Percentiles rank a stretch among this genome's conserved stretches.
Conservation (phyloP, 2,113 vertebrate genomes). For the Nannobrachium achirus region DNA sequence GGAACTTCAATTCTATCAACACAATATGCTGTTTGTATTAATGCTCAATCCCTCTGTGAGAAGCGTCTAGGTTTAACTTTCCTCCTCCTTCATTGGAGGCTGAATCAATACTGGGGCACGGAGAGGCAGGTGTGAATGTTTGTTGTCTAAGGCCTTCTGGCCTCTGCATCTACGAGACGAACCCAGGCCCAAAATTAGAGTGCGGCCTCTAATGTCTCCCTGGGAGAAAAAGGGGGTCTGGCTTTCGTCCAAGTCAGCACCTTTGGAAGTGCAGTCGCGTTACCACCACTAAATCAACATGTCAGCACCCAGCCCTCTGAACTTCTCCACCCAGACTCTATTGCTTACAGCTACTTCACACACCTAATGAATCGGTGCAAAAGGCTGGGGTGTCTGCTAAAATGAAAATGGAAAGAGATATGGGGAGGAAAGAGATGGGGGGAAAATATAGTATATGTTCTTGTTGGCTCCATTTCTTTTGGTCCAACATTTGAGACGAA, state of each 20-base stretch:
- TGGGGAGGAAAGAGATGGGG: conserved; percentile 9
- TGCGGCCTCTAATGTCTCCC: conserved; percentile 71
- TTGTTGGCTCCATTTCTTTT: conserved; percentile 14
- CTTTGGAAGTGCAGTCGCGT: conserved; percentile 82
- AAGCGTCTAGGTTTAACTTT: conserved; percentile 20
- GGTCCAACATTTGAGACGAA: conserved; percentile 9
- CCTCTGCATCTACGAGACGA: conserved; percentile 57
- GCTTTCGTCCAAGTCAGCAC: conserved; percentile 82
- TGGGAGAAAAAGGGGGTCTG: conserved; percentile 75
- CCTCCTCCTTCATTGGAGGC: conserved; percentile 13
- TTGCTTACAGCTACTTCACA: conserved; percentile 69
- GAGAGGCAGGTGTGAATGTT: conserved; percentile 74
- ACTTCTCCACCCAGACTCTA: conserved; percentile 74
- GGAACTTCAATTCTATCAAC: not conserved
- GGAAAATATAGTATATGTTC: not conserved
- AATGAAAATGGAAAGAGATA: conserved; percentile 44
- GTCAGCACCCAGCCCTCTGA: conserved; percentile 78
- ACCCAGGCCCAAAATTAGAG: conserved; percentile 74
- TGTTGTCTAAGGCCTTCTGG: conserved; percentile 65
- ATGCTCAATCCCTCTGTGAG: not conserved
- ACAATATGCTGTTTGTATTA: not conserved
- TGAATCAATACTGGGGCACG: conserved; percentile 54
- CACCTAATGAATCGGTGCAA: conserved; percentile 72
- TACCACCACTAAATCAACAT: conserved; percentile 84
- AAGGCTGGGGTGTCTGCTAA: conserved; percentile 53